These are phyloP conservation scores for Caenorhabditis inopinata DNA, from an alignment of 1,140 invertebrate genomes.

Conservation along the genomic window DNA sequence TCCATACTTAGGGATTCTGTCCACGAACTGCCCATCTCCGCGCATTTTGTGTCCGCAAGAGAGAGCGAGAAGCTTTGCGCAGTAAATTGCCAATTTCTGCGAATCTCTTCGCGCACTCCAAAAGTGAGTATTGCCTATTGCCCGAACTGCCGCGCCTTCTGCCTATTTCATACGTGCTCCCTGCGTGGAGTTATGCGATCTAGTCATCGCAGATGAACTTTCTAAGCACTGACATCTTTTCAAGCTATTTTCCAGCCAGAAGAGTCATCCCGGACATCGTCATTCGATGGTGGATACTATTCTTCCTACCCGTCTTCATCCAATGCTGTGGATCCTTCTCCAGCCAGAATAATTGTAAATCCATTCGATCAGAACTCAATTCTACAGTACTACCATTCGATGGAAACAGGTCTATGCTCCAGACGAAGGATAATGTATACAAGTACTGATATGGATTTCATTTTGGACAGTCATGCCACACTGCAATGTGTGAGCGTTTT, in stretches of 20 bases:
- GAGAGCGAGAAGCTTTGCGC: too few relatives aligned
- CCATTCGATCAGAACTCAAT: not conserved
- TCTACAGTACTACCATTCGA: constrained; percentile 9
- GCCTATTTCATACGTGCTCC: too few relatives aligned
- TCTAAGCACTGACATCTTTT: too few relatives aligned
- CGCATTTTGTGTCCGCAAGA: too few relatives aligned
- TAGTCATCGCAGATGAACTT: too few relatives aligned
- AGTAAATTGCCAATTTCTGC: too few relatives aligned
- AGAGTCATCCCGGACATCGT: not conserved
- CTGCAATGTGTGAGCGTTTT: not conserved
- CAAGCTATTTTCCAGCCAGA: not conserved
- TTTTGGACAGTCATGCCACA: not conserved
- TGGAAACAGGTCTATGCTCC: constrained; percentile 1
- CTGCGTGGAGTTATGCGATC: too few relatives aligned
- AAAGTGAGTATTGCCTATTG: too few relatives aligned
- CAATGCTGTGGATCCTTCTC: not conserved
- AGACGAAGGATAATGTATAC: constrained; percentile 4
- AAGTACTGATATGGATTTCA: constrained; percentile 10
- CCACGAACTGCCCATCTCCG: too few relatives aligned
- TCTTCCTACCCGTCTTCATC: not conserved
- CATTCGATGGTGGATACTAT: constrained; percentile 1
- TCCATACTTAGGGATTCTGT: too few relatives aligned
- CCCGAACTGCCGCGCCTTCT: too few relatives aligned
- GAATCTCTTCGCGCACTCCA: too few relatives aligned
- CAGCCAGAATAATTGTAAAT: not conserved